Evolutionary conservation across 2,797 vertebrate genomes (phyloP), one percentile per base, ranked within the genome.

Genomic region (Diplodus sargus): DNA sequence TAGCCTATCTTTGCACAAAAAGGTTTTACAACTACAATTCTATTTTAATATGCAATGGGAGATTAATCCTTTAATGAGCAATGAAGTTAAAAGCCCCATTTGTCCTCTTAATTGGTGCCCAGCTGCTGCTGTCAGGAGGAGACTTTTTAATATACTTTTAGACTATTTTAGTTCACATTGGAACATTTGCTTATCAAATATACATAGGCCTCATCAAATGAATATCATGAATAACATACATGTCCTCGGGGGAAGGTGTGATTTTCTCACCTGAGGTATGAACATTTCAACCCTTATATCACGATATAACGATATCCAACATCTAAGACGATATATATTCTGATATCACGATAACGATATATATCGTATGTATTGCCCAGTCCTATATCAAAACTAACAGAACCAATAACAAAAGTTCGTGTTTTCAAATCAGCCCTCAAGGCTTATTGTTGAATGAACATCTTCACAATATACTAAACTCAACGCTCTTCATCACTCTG

Each of bases 1-100:
- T 66, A 62, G 54, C 22, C 52, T n/a, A 3, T 39, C 47, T 56
- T 25, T 70, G 77, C 62, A 59, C 52, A 52, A 45, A 71, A 70
- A 74, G 14, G 60, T 81, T 83, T 80, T 69, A 72, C 45, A 73
- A 70, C 43, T 63, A 62, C 63, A 77, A 34, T 79, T n/a, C 23
- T 58, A 67, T 81, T 82, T 84, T 73, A 79, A 82, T 82, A 74
- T 70, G 78, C 59, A 77, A 69, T 28, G 60, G 28, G 22, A 74
- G 59, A 83, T 66, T 67, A 78, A 28, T n/a, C 25, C 20, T 75
- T 82, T 82, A 75, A 85, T 78, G 56, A 86, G 78, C 60, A 73
- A 74, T 81, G 54, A 53, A 53, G 63, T 79, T 84, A 83, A 86
- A 83, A 67, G 61, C 66, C 53, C 22, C 22, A 76, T 90, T 87